Base-by-base conservation (phyloP, 2,113 vertebrate species). In the Oncorhynchus gorbuscha region DNA sequence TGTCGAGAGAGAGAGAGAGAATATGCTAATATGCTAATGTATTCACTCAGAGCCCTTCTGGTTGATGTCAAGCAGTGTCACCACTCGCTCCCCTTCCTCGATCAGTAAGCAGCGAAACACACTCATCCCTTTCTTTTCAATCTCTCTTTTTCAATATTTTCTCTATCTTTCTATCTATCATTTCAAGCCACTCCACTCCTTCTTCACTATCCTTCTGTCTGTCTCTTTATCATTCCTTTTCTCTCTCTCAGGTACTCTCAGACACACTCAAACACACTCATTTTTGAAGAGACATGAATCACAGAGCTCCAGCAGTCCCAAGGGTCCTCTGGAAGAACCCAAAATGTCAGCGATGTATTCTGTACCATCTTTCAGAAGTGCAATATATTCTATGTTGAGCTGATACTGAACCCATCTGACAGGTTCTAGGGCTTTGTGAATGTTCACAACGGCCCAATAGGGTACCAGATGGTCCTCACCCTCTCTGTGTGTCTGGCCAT, bases 71-170 rank as follows among this genome's bases (percentile, higher is more conserved):
- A 70, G 66, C 7, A n/a, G 30, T 49, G 62, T 14, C 64, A 67
- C 14, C 45, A 22, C 22, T 67, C 4, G 20, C 67, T 45, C 39
- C 39, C 16, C 26, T n/a, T 32, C 32, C 11, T 59, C 13, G 51
- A 76, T 76, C 74, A 76, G 45, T 70, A 76, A 69, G 67, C 58
- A 14, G 69, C 61, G 14, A 30, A 45, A 51, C 73, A 28, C 24
- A 49, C 73, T 12, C 26, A 67, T 7, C 18, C 8, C 39, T 16
- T 45, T 45, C 39, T 45, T 45, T 45, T 45, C 39, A 45, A 45
- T 39, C 7, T 39, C 39, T 39, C 39, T 39, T 9, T 11, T 45
- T 45, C 39, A 45, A 9, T 45, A 2, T 45, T 45, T 45, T 67
- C 5, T 30, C 65, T 67, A 14, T 67, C 59, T 62, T 8, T 62